Evolutionary conservation across 2,888 invertebrate genomes (phyloP).

Genomic region (Himalopsyche anomala): DNA sequence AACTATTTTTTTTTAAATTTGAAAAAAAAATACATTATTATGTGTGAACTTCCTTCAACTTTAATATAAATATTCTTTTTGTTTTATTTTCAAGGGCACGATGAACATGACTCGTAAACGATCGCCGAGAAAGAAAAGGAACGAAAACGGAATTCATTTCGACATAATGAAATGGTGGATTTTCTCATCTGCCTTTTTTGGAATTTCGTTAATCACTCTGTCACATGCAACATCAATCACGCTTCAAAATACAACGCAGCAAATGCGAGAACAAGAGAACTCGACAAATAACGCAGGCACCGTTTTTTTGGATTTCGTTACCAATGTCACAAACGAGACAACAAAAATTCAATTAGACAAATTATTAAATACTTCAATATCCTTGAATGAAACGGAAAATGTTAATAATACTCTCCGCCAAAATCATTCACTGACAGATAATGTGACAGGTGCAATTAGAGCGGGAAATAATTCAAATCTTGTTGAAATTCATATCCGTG

Average conservation of each 20-base stretch:
- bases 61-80: neutral
- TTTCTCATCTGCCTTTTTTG: neutral
- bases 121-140: slow-evolving; percentile 59
- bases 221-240: neutral
- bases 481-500: slow-evolving; percentile 1
- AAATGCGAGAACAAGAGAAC: neutral
- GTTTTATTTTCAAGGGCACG: slow-evolving; percentile 45
- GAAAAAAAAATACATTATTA: too few relatives aligned
- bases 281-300: neutral
- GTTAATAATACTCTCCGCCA: neutral
- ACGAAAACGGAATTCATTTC: slow-evolving; percentile 53
- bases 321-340: neutral
- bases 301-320: neutral
- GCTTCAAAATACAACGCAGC: slow-evolving; percentile 19
- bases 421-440: neutral
- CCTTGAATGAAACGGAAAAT: neutral
- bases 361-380: neutral
- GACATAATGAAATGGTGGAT: slow-evolving; percentile 53
- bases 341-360: neutral
- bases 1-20: too few relatives aligned
- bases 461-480: neutral
- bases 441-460: neutral
- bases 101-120: slow-evolving; percentile 57
- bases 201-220: neutral
- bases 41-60: too few relatives aligned